These are phyloP conservation scores for Reticulitermes lucifugus DNA, from an alignment of 2,888 invertebrate species.

Conservation along the genomic window DNA sequence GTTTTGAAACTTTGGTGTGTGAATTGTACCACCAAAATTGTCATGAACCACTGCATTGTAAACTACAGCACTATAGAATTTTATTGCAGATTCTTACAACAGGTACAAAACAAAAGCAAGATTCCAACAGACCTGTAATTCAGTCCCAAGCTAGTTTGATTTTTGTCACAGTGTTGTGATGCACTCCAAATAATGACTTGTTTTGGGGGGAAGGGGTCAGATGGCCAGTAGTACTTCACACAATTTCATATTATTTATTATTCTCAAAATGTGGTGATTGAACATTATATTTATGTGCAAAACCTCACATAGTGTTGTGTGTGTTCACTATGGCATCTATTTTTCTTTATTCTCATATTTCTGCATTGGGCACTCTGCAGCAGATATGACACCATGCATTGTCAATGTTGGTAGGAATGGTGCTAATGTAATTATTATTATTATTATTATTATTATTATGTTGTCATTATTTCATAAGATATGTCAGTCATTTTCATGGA, in stretches of 20 bases:
- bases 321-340: neutral
- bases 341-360: neutral
- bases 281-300: neutral
- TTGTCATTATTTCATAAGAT: slow-evolving; percentile 35
- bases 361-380: neutral
- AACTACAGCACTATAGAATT: neutral
- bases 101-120: neutral
- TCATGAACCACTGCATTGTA: neutral
- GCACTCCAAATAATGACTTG: neutral
- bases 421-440: slow-evolving; percentile 49
- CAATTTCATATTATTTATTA: slow-evolving; percentile 20
- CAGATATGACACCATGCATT: slow-evolving; percentile 37
- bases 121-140: neutral
- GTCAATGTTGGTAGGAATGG: slow-evolving; percentile 47
- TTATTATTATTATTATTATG: neutral
- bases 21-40: neutral
- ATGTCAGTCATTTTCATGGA: slow-evolving; percentile 45
- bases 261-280: slow-evolving; percentile 30
- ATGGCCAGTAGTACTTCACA: slow-evolving; percentile 37
- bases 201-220: slow-evolving; percentile 6
- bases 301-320: neutral
- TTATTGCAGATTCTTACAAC: neutral
- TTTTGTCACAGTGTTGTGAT: neutral
- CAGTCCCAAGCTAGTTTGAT: neutral
- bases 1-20: neutral